Conservation (phyloP, 2,888 invertebrate species). For the Acrobeloides nanus region DNA sequence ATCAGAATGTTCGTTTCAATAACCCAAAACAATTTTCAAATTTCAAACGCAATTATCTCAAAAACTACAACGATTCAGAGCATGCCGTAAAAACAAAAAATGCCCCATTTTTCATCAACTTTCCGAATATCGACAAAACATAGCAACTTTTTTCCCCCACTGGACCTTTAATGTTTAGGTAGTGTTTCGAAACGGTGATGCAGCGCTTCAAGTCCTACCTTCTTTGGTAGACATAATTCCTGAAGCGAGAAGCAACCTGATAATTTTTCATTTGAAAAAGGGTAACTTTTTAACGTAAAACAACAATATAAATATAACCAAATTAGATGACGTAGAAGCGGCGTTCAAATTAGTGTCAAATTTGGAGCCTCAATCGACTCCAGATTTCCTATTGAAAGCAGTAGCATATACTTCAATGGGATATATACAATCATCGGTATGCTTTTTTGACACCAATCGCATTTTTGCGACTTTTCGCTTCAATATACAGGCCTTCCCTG, state of each 20-base stretch:
- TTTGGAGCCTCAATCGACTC: constrained; percentile 81
- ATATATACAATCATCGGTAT: constrained; percentile 77
- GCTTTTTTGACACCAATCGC: too few relatives aligned
- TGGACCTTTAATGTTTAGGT: too few relatives aligned
- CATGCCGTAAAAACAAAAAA: too few relatives aligned
- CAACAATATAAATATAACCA: constrained; percentile 3
- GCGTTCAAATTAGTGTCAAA: constrained; percentile 60
- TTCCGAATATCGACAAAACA: too few relatives aligned
- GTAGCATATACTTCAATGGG: constrained; percentile 88
- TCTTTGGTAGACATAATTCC: constrained; percentile 86
- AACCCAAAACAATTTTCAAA: too few relatives aligned
- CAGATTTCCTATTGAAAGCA: constrained; percentile 91
- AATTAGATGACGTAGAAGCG: constrained; percentile 36
- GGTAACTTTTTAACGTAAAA: constrained; percentile 47
- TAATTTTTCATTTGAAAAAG: constrained; percentile 82
- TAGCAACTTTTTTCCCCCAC: too few relatives aligned
- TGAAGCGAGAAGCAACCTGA: constrained; percentile 88
- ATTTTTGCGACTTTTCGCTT: too few relatives aligned
- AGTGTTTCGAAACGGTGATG: constrained; percentile 48
- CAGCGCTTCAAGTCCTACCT: constrained; percentile 63
- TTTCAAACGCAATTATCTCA: too few relatives aligned
- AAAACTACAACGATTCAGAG: too few relatives aligned
- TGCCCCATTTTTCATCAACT: too few relatives aligned
- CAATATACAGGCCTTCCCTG: too few relatives aligned
- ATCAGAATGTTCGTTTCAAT: too few relatives aligned